Evolutionary conservation across 2,797 vertebrate species (phyloP).

Genomic region (Lophius americanus): DNA sequence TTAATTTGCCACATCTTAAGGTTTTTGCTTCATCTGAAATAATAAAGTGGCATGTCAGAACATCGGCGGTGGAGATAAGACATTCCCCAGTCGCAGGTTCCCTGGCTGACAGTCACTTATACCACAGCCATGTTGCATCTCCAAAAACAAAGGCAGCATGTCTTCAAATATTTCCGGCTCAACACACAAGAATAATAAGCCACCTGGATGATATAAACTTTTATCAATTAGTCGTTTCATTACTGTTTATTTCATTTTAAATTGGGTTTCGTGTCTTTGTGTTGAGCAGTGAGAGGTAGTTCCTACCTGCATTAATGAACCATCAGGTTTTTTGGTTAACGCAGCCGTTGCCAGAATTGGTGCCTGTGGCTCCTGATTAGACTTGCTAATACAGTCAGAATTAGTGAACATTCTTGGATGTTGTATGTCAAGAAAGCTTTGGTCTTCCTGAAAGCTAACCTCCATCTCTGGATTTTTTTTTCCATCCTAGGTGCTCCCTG

Average conservation of each 20-base stretch:
- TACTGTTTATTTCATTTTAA: conserved; percentile 3
- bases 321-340: conserved; percentile 64
- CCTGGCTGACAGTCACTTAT: conserved; percentile 38
- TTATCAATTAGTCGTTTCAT: conserved; percentile 15
- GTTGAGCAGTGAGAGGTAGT: conserved; percentile 44
- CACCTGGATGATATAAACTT: conserved; percentile 11
- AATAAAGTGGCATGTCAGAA: conserved; percentile 25
- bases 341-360: conserved; percentile 64
- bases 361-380: conserved; percentile 76
- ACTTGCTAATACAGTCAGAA: conserved; percentile 77
- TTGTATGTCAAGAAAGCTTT: conserved; percentile 77
- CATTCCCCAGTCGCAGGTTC: conserved; percentile 33
- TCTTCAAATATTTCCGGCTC: conserved; percentile 18
- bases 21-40: conserved; percentile 34
- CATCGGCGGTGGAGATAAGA: background rate
- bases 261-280: conserved; percentile 41
- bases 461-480: conserved; percentile 58
- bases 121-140: background rate
- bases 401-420: conserved; percentile 77
- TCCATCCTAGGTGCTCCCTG: conserved; percentile 83
- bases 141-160: background rate
- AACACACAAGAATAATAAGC: conserved; percentile 7
- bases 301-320: conserved; percentile 75
- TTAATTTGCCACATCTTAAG: conserved; percentile 35
- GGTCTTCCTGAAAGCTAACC: conserved; percentile 67